These are phyloP conservation scores for Herpetotheres cachinnans DNA, from an alignment of 2,113 vertebrate genomes.

Conservation along the genomic window DNA sequence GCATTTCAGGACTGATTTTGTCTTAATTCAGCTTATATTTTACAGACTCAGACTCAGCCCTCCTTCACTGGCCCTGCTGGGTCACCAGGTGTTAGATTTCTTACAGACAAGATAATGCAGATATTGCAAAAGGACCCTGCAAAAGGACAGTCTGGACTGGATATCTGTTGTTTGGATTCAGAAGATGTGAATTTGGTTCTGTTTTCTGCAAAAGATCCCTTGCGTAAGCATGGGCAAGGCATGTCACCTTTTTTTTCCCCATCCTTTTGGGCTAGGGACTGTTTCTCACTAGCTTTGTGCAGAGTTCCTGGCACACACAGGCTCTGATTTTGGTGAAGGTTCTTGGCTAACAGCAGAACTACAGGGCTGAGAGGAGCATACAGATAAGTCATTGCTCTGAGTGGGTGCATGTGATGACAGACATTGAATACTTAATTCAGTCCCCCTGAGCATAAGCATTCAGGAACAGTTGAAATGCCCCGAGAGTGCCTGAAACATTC, in stretches of 20 bases:
- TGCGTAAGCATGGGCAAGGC: neutral
- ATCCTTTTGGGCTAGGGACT: neutral
- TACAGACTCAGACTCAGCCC: neutral
- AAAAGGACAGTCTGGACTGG: neutral
- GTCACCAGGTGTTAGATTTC: neutral
- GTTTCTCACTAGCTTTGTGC: neutral
- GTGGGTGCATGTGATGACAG: neutral
- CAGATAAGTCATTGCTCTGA: neutral
- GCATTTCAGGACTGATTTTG: neutral
- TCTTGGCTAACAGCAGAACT: neutral
- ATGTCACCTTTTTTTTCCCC: rapidly evolving
- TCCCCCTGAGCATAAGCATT: neutral
- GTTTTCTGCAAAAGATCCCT: neutral
- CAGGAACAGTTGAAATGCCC: neutral
- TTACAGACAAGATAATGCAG: neutral
- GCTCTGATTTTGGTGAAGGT: neutral
- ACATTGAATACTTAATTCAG: neutral
- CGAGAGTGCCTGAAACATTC: neutral
- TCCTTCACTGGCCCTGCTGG: neutral
- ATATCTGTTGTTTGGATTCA: neutral
- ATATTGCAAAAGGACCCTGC: neutral
- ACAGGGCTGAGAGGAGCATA: neutral
- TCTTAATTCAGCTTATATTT: conserved; percentile 44
- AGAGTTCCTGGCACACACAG: neutral
- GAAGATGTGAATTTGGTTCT: neutral